Evolutionary conservation across 1,140 invertebrate genomes (phyloP), one percentile per base, ranked within the genome.

Genomic region (Apis dorsata): DNA sequence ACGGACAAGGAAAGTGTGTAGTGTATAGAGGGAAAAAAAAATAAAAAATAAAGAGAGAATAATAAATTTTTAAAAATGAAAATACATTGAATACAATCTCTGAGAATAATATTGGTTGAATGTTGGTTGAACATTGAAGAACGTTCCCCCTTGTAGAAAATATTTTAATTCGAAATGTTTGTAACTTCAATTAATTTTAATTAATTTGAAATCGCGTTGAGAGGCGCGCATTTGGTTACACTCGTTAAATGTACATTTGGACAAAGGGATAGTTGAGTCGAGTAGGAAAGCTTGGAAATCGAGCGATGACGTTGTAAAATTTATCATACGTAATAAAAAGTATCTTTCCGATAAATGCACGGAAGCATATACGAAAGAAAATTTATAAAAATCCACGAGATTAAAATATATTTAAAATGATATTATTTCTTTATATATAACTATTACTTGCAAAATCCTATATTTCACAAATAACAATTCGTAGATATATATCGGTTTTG

Each of bases 151-250:
- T 21, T 28, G 24, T 57, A 34, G 17, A 73, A 44, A 57, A 34
- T 57, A 73, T 73, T 59, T 44, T 34, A 57, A 73, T 73, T 1
- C 21, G 2, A 13, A 17, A 44, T 60, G 28, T 15, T 44, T 57
- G 28, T 34, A 44, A 10, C 55, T 8, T 73, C 44, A 73, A 59
- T 73, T 73, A 73, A 73, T 73, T 73, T 73, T 73, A 73, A 73
- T 73, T 73, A 73, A 60, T 73, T 44, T 44, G 55, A n/a, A 51
- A 59, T 34, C 55, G 10, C 17, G 21, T 21, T 10, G 71, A 12
- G 19, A n/a, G 7, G 44, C 17, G 9, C 28, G 55, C 5, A 34
- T 59, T 59, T 73, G 28, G 19, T 59, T 73, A n/a, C 28, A 73
- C 21, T 1, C 3, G 53, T 17, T 12, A n/a, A 21, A 34, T 28